A percentile compares a stretch with the other conserved stretches of the same genome.
phyloP scores from a whole-genome alignment of 2,888 invertebrate species.

The Helicoverpa assulta region DNA sequence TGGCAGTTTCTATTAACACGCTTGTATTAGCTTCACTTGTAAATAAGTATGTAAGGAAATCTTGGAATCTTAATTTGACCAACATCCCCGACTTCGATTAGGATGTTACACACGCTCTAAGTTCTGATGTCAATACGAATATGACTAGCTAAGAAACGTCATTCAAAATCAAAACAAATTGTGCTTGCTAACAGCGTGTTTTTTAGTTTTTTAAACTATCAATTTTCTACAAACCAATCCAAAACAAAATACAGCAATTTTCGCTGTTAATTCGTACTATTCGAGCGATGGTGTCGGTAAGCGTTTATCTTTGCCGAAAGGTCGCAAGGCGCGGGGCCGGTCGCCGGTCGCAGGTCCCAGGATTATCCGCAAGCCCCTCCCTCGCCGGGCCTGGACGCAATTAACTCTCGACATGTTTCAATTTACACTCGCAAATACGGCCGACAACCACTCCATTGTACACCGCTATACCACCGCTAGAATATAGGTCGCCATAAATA shows the following conservation, averaged over 20 bases:
- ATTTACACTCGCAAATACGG: constrained; percentile 88
- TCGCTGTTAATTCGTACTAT: constrained; percentile 47
- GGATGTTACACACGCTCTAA: no score
- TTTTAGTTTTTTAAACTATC: no score
- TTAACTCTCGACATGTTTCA: constrained; percentile 88
- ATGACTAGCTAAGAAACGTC: no score
- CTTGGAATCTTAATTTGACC: no score
- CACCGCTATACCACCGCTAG: constrained; percentile 58
- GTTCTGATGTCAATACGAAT: no score
- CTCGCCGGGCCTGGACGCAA: constrained; percentile 81
- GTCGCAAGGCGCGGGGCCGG: constrained; percentile 66
- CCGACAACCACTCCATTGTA: constrained; percentile 73
- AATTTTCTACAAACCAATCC: not conserved
- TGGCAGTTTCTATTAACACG: not conserved
- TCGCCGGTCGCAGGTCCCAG: constrained; percentile 62
- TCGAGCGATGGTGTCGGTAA: constrained; percentile 45
- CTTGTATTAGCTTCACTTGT: no score
- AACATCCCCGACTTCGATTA: no score
- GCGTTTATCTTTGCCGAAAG: constrained; percentile 62
- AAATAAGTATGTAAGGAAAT: no score
- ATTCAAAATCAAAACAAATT: no score
- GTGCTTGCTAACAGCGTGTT: no score
- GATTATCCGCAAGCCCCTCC: constrained; percentile 75
- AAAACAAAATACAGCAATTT: constrained; percentile 39
- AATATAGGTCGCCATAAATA: constrained; percentile 68